Percentiles rank a stretch among this genome's conserved stretches.
Evolutionary conservation across 2,888 invertebrate genomes (phyloP).

Genomic region (Lasioglossum oenotherae): DNA sequence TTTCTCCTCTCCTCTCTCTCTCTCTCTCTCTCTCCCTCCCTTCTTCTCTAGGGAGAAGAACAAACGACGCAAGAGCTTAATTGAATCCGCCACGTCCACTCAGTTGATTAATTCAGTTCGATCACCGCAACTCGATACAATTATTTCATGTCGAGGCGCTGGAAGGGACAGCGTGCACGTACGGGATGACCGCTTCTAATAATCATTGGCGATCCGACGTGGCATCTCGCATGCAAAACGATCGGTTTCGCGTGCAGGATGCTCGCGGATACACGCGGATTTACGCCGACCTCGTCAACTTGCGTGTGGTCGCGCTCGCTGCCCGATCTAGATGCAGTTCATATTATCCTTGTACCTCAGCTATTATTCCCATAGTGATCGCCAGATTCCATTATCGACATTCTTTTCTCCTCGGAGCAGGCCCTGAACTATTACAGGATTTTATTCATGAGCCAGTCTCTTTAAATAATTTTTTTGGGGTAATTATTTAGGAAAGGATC

Average conservation of each 20-base stretch:
- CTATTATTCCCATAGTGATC: neutral
- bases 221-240: slow-evolving; percentile 71
- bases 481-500: too few relatives aligned
- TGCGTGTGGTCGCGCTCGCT: neutral
- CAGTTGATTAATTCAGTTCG: slow-evolving; percentile 68
- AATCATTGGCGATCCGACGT: slow-evolving; percentile 65
- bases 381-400: neutral
- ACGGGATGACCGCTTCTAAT: slow-evolving; percentile 64
- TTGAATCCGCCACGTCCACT: slow-evolving; percentile 59
- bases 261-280: slow-evolving; percentile 46
- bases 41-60: neutral
- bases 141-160: slow-evolving; percentile 67
- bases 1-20: neutral
- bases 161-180: slow-evolving; percentile 38
- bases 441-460: too few relatives aligned
- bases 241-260: slow-evolving; percentile 53
- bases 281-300: slow-evolving; percentile 35
- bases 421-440: neutral
- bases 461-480: too few relatives aligned
- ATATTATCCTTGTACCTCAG: neutral
- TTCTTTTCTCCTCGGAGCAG: neutral
- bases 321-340: neutral
- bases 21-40: neutral
- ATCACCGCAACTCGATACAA: slow-evolving; percentile 65
- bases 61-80: slow-evolving; percentile 58